A percentile compares a stretch with the other conserved stretches of the same genome.
Conservation (phyloP, 2,797 vertebrate genomes). For the Hypotaenidia philippensis region DNA sequence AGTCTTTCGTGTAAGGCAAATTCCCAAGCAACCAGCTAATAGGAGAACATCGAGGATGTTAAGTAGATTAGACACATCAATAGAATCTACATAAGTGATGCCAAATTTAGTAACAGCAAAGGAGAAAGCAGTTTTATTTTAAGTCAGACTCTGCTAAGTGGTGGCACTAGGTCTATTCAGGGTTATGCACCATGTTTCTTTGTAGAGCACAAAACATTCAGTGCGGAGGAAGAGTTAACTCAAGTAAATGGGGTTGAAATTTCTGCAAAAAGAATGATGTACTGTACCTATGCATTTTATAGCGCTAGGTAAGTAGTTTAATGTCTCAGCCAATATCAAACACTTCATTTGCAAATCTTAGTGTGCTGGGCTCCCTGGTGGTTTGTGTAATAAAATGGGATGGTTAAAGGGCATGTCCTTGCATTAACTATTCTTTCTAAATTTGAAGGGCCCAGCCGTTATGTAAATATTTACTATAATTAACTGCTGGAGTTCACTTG, state of each 20-base stretch:
- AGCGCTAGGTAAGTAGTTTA: slow-evolving; percentile 79
- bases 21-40: slow-evolving; percentile 62
- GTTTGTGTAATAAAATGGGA: slow-evolving; percentile 81
- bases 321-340: slow-evolving; percentile 83
- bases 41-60: slow-evolving; percentile 38
- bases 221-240: slow-evolving; percentile 57
- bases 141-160: neutral
- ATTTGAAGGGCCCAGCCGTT: slow-evolving; percentile 73
- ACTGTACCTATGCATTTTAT: slow-evolving; percentile 78
- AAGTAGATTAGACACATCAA: slow-evolving; percentile 72
- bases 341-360: slow-evolving; percentile 85
- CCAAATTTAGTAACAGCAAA: slow-evolving; percentile 60
- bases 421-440: slow-evolving; percentile 81
- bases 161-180: slow-evolving; percentile 13
- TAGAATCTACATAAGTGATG: slow-evolving; percentile 64
- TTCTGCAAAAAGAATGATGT: slow-evolving; percentile 72
- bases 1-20: slow-evolving; percentile 28
- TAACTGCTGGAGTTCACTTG: slow-evolving; percentile 79
- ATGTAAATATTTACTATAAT: slow-evolving; percentile 85
- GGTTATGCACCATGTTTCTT: neutral
- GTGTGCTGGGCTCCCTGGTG: slow-evolving; percentile 77
- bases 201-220: neutral
- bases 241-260: slow-evolving; percentile 66
- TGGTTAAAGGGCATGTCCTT: slow-evolving; percentile 83
- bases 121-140: slow-evolving; percentile 56